Evolutionary conservation across 2,113 vertebrate species (phyloP).

Genomic region (Chlamydotis undulata): DNA sequence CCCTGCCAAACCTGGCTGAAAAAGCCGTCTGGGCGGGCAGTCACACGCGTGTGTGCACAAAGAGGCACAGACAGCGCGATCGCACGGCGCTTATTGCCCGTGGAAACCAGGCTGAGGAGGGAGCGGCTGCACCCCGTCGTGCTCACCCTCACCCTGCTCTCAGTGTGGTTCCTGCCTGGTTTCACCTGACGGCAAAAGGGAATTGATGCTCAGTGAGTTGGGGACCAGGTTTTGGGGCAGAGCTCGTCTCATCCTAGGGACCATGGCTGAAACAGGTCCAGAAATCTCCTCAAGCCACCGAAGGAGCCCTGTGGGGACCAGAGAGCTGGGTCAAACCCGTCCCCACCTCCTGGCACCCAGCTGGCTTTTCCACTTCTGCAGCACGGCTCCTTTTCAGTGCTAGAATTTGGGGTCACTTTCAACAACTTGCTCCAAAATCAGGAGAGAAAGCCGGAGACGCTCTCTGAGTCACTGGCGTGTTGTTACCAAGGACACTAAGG

Average conservation of each 20-base stretch:
- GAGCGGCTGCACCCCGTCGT: background rate
- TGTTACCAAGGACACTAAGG: slow-evolving; percentile 70
- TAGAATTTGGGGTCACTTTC: slow-evolving; percentile 38
- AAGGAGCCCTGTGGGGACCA: background rate
- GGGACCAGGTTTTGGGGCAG: background rate
- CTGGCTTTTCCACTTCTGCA: background rate
- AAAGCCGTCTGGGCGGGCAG: background rate
- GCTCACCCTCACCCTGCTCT: background rate
- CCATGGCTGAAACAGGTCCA: background rate
- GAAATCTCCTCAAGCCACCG: background rate
- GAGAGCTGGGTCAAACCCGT: background rate
- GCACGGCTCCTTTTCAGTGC: background rate
- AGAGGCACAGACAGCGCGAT: rapidly evolving
- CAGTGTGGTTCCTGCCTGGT: background rate
- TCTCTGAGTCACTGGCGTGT: slow-evolving; percentile 59
- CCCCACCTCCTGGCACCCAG: background rate
- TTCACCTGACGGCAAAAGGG: background rate
- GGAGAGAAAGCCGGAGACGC: background rate
- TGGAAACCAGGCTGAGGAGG: background rate
- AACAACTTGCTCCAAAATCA: background rate
- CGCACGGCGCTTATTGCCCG: background rate
- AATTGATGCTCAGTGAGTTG: background rate
- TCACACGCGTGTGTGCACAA: rapidly evolving
- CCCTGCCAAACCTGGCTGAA: background rate
- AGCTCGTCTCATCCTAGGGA: background rate